Evolutionary conservation across 2,797 vertebrate species (phyloP).

Genomic region (Neosilurus mollespiculum): DNA sequence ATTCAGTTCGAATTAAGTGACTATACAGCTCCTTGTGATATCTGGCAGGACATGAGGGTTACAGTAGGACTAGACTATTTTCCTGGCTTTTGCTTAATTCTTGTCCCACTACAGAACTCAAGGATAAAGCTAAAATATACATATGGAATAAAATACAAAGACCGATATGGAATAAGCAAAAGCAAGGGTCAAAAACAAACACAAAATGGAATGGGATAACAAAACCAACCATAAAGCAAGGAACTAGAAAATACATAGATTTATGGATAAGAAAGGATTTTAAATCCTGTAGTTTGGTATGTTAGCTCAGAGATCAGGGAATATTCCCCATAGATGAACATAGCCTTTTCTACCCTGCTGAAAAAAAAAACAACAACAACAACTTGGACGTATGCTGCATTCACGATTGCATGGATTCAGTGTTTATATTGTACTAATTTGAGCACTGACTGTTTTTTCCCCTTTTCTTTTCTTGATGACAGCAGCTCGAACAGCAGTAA

Average conservation of each 20-base stretch:
- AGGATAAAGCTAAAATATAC: constrained; percentile 14
- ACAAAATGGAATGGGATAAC: constrained; percentile 44
- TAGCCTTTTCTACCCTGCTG: not conserved
- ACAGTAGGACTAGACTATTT: constrained; percentile 3
- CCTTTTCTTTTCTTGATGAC: not conserved
- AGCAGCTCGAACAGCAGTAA: not conserved
- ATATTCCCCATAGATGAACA: constrained; percentile 46
- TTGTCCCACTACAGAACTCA: constrained; percentile 18
- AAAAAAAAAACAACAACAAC: not conserved
- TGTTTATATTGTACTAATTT: not conserved
- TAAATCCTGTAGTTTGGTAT: constrained; percentile 27
- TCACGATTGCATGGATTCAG: not conserved
- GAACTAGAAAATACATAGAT: constrained; percentile 19
- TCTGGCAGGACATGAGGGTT: constrained; percentile 10
- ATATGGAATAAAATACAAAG: constrained; percentile 34
- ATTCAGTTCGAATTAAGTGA: constrained; percentile 13
- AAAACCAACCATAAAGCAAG: constrained; percentile 26
- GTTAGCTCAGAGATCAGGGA: constrained; percentile 21
- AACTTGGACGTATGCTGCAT: constrained; percentile 1
- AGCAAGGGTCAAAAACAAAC: constrained; percentile 47
- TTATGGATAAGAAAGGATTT: not conserved
- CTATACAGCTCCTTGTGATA: constrained; percentile 21
- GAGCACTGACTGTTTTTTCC: not conserved
- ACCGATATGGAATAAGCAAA: constrained; percentile 49
- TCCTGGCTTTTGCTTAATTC: constrained; percentile 31